phyloP scores from a whole-genome alignment of 2,113 vertebrate species.

The Axis porcinus region DNA sequence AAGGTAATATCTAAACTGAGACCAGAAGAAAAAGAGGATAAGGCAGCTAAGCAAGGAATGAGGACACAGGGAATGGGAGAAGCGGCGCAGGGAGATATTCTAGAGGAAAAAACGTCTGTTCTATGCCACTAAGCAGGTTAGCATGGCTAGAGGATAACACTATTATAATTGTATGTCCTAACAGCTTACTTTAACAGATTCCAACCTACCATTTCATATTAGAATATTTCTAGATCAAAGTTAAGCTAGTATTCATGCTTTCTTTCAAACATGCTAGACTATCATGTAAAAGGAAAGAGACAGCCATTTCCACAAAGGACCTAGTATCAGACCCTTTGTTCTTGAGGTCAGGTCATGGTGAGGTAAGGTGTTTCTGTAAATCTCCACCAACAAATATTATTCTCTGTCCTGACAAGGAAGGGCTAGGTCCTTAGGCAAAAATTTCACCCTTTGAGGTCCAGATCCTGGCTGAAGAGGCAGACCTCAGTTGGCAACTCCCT shows the following conservation, averaged over 20 bases:
- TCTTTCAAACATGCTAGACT: not conserved
- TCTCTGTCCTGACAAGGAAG: not conserved
- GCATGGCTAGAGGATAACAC: not conserved
- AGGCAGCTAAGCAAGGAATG: not conserved
- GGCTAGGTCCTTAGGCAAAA: not conserved
- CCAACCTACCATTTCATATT: not conserved
- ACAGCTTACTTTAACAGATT: not conserved
- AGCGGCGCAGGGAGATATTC: fast-evolving
- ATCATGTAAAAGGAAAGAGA: not conserved
- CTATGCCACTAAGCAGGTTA: not conserved
- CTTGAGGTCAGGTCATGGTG: not conserved
- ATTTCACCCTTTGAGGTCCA: not conserved
- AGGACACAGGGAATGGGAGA: no score
- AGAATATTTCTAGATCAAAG: not conserved
- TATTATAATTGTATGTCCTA: not conserved
- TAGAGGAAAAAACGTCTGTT: not conserved
- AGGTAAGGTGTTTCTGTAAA: not conserved
- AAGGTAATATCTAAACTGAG: not conserved
- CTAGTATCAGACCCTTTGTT: not conserved
- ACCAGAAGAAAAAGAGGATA: not conserved
- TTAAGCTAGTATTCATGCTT: not conserved
- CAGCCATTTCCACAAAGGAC: not conserved
- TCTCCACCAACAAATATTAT: not conserved
- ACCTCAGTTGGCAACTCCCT: not conserved
- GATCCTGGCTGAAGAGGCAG: not conserved